Percentiles rank a stretch among this genome's conserved stretches.
Conservation (phyloP, 2,113 vertebrate species). For the Lagopus leucura region DNA sequence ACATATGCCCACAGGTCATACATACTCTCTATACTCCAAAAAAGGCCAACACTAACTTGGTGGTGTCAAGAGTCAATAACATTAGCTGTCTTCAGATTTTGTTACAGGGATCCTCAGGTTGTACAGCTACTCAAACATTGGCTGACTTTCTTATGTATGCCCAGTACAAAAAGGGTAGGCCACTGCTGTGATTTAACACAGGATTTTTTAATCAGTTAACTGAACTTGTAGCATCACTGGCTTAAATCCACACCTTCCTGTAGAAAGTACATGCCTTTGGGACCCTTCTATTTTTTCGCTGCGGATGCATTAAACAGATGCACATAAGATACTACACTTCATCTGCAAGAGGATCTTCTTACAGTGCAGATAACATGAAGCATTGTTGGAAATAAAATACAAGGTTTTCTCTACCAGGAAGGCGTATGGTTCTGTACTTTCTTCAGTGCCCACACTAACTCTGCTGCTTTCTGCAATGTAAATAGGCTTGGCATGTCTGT, state of each 20-base stretch:
- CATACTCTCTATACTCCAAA: neutral
- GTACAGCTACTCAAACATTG: neutral
- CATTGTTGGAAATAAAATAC: neutral
- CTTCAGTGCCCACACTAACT: neutral
- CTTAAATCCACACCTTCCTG: neutral
- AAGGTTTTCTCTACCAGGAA: neutral
- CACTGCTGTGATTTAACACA: neutral
- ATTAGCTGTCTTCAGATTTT: neutral
- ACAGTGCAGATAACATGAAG: neutral
- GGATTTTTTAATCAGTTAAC: neutral
- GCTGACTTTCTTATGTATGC: neutral
- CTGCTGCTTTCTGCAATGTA: slow-evolving; percentile 23
- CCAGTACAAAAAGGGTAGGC: neutral
- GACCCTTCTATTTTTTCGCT: neutral
- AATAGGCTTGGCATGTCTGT: neutral
- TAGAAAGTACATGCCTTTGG: neutral
- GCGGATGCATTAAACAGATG: neutral
- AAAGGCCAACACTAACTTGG: neutral
- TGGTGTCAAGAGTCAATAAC: neutral
- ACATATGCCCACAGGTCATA: neutral
- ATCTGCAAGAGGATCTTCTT: neutral
- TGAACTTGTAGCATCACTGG: neutral
- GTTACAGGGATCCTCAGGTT: neutral
- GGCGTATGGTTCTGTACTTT: neutral
- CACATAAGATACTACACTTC: neutral